These are phyloP conservation scores for Eretmocerus hayati DNA, from an alignment of 2,888 invertebrate species.

Conservation along the genomic window DNA sequence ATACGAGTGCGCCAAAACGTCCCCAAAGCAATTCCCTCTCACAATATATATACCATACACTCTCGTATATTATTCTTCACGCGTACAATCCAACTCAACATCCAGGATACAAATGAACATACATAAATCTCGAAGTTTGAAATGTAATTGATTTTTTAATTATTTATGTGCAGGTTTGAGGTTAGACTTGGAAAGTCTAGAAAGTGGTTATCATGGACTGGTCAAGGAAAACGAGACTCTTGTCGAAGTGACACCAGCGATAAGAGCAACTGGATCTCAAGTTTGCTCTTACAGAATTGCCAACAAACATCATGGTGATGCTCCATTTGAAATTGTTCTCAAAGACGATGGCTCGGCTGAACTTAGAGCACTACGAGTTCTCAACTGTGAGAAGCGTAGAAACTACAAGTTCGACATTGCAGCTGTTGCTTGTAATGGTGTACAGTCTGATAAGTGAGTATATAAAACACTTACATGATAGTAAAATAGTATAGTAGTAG, in stretches of 20 bases:
- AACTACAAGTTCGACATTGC: constrained; percentile 95
- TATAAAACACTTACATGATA: too few relatives aligned
- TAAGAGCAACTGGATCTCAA: constrained; percentile 65
- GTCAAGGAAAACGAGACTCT: constrained; percentile 88
- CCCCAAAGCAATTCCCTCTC: too few relatives aligned
- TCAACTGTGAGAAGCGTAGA: constrained; percentile 89
- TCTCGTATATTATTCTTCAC: too few relatives aligned
- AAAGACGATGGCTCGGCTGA: constrained; percentile 75
- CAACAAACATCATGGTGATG: constrained; percentile 88
- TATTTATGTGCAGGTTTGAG: constrained; percentile 65
- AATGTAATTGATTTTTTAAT: too few relatives aligned
- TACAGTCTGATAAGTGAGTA: constrained; percentile 72
- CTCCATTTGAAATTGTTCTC: constrained; percentile 81
- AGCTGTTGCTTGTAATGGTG: constrained; percentile 84
- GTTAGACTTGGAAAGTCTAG: constrained; percentile 70
- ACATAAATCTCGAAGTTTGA: too few relatives aligned
- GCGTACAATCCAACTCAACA: too few relatives aligned
- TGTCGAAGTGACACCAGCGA: constrained; percentile 88
- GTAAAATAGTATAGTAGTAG: too few relatives aligned
- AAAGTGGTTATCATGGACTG: constrained; percentile 86
- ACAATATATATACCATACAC: too few relatives aligned
- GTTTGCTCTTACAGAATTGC: constrained; percentile 85
- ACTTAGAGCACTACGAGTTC: constrained; percentile 70
- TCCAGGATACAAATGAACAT: too few relatives aligned
- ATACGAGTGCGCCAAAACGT: too few relatives aligned